phyloP scores from a whole-genome alignment of 2,113 vertebrate species.

The Nothoprocta perdicaria region DNA sequence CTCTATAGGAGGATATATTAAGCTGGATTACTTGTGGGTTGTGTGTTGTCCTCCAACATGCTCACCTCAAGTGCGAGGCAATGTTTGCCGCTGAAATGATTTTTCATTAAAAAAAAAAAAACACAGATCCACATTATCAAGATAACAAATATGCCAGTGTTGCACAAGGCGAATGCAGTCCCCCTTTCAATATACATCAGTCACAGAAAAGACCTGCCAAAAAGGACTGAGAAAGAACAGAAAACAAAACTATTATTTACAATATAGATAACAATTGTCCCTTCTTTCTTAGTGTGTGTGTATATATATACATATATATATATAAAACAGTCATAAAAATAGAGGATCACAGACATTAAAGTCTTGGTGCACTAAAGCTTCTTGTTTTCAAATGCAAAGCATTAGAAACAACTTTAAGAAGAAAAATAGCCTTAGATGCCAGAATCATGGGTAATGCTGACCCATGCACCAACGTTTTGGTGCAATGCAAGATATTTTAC shows the following conservation, averaged over 20 bases:
- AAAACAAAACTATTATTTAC: neutral
- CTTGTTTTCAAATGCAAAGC: neutral
- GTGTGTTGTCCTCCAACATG: neutral
- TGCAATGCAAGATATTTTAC: neutral
- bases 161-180: neutral
- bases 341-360: neutral
- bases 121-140: neutral
- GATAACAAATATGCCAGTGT: accelerated
- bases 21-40: neutral
- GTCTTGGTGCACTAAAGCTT: neutral
- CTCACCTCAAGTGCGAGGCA: neutral
- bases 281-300: neutral
- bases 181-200: neutral
- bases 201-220: neutral
- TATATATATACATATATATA: neutral
- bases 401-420: neutral
- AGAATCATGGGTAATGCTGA: neutral
- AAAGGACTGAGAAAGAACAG: neutral
- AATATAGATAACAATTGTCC: conserved; percentile 11
- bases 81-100: neutral
- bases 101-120: no score
- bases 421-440: neutral
- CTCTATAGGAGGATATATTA: neutral
- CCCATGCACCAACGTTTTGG: neutral
- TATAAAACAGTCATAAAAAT: neutral